These are phyloP conservation scores for Heliconius hewitsoni DNA, from an alignment of 1,140 invertebrate genomes.

Conservation along the genomic window DNA sequence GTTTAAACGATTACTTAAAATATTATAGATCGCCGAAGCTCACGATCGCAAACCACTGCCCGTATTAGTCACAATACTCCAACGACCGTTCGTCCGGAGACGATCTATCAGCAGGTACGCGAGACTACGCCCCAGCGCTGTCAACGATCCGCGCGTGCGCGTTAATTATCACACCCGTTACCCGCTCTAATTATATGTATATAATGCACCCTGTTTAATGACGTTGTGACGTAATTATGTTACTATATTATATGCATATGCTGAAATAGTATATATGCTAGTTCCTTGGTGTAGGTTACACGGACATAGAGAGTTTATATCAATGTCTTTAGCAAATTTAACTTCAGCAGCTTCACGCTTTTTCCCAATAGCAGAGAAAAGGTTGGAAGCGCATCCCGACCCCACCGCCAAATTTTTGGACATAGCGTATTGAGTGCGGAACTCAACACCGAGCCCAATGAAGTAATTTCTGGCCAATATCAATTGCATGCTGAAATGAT, in stretches of 20 bases:
- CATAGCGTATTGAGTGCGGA: too few relatives aligned
- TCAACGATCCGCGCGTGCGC: conserved; percentile 53
- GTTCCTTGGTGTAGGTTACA: not conserved
- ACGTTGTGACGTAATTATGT: not conserved
- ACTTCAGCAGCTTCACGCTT: too few relatives aligned
- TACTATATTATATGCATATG: not conserved
- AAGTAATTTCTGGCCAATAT: too few relatives aligned
- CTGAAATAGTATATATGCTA: not conserved
- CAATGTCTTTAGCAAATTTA: too few relatives aligned
- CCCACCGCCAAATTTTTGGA: too few relatives aligned
- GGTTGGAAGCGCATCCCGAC: too few relatives aligned
- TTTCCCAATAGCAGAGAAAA: too few relatives aligned
- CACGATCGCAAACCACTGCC: conserved; percentile 58
- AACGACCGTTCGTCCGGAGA: conserved; percentile 43
- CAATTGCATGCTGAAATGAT: too few relatives aligned
- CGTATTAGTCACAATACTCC: conserved; percentile 60
- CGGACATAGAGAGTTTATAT: too few relatives aligned
- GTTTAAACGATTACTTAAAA: conserved; percentile 7
- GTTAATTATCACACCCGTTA: conserved; percentile 64
- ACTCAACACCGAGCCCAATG: too few relatives aligned
- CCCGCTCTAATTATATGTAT: conserved; percentile 37
- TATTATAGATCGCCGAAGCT: conserved; percentile 51
- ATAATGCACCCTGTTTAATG: conserved; percentile 10
- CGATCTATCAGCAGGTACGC: conserved; percentile 58
- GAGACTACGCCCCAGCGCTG: conserved; percentile 49